Percentiles rank a stretch among this genome's conserved stretches.
phyloP scores from a whole-genome alignment of 2,888 invertebrate species.

The Tigriopus californicus region DNA sequence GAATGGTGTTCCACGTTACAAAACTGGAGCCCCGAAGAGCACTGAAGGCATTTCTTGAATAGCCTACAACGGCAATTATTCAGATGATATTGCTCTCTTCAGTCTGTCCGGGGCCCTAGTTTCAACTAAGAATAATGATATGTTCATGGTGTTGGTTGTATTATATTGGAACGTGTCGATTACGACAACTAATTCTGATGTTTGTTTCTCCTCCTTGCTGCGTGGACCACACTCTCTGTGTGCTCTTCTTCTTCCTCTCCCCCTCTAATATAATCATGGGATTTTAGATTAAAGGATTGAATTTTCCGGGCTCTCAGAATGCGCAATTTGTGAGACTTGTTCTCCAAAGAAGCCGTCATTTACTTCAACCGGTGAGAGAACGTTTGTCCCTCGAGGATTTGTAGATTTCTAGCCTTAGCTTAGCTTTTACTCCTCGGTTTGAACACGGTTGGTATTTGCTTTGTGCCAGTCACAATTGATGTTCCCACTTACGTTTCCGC shows the following conservation, averaged over 20 bases:
- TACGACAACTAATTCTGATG: too few species aligned
- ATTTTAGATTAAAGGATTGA: conserved; percentile 75
- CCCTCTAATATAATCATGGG: conserved; percentile 7
- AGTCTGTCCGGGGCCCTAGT: too few species aligned
- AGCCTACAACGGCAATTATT: too few species aligned
- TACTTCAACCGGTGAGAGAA: conserved; percentile 69
- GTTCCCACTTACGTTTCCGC: background rate
- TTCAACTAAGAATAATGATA: too few species aligned
- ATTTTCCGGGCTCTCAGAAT: conserved; percentile 89
- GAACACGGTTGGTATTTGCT: background rate
- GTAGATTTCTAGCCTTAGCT: background rate
- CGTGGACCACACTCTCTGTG: too few species aligned
- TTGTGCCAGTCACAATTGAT: conserved; percentile 1
- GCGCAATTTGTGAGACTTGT: conserved; percentile 86
- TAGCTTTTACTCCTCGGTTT: background rate
- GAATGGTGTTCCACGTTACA: too few species aligned
- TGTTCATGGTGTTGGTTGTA: too few species aligned
- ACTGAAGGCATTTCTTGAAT: too few species aligned
- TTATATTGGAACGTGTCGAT: too few species aligned
- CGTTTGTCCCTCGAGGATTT: conserved; percentile 4
- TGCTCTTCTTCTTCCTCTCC: background rate
- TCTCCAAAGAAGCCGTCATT: conserved; percentile 86
- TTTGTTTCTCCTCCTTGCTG: too few species aligned
- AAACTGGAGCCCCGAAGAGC: too few species aligned
- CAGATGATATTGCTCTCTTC: too few species aligned